These are phyloP conservation scores for Vanessa cardui DNA, from an alignment of 2,888 invertebrate genomes.

Conservation along the genomic window DNA sequence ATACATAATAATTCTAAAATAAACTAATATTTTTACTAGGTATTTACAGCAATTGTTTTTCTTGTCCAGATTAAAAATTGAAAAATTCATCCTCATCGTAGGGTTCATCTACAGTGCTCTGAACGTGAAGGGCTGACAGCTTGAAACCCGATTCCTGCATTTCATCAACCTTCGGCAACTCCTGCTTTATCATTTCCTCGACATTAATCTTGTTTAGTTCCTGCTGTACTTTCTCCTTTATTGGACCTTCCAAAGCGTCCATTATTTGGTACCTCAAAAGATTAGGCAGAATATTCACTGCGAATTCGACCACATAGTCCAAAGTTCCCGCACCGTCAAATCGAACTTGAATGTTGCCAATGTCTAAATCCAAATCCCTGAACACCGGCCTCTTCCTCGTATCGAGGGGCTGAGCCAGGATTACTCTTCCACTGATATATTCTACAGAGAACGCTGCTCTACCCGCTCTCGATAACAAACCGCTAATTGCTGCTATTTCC, in stretches of 20 bases:
- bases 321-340: constrained; percentile 93
- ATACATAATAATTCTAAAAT: background rate
- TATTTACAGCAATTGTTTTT: too few relatives aligned
- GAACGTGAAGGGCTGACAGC: constrained; percentile 61
- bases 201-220: constrained; percentile 89
- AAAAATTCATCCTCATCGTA: constrained; percentile 77
- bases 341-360: constrained; percentile 92
- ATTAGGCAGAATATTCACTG: constrained; percentile 92
- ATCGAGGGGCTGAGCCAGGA: constrained; percentile 89
- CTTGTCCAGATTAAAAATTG: constrained; percentile 59
- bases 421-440: constrained; percentile 87
- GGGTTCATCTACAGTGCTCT: constrained; percentile 47
- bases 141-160: constrained; percentile 78
- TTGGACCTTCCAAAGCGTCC: constrained; percentile 91
- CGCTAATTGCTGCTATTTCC: constrained; percentile 87
- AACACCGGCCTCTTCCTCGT: constrained; percentile 88
- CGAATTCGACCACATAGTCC: constrained; percentile 91
- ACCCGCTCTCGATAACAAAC: constrained; percentile 87
- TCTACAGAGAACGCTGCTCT: constrained; percentile 90
- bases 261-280: constrained; percentile 93
- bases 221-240: constrained; percentile 88
- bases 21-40: too few relatives aligned
- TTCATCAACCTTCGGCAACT: constrained; percentile 86
- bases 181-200: constrained; percentile 87
- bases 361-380: constrained; percentile 88